Base-by-base conservation (phyloP, 2,113 vertebrate genomes). In the Microtus oregoni region DNA sequence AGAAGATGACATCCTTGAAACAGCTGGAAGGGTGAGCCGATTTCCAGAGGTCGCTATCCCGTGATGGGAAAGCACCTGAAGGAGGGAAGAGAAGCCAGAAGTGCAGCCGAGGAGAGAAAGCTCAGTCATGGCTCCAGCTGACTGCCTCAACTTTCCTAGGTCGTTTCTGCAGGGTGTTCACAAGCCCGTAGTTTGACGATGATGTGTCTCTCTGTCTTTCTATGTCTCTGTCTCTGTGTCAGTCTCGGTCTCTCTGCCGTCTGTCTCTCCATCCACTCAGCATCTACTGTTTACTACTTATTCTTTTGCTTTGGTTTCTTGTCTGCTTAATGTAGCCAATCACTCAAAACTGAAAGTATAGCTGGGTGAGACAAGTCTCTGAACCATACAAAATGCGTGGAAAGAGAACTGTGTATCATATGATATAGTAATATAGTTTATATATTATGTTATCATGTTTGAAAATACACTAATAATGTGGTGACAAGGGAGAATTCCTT, bases 381-480 rank as follows among this genome's bases (percentile, higher is more conserved):
- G 52, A 82, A 61, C 52, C 79, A 38, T 41, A 75, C 14, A 83
- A 63, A 83, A 41, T 4, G 13, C 13, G 14, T 3, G 19, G 12
- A 50, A 70, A 73, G 61, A 68, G n/a, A 63, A 24, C 78, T 30
- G 7, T 4, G 0, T 17, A 28, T 35, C 47, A 41, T 8, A 35
- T 26, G 7, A 55, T 17, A 44, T 2, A 17, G 44, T 55, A 38
- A 75, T 50, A 47, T 7, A 86, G 12, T 86, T 67, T 86, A 50
- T 47, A 68, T 35, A 50, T 35, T 20, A 86, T 68, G 63, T 22
- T 86, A 68, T 30, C 61, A 47, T 65, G 82, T 83, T 63, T 63
- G 81, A 83, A 86, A 86, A 86, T 68, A 86, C 24, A 50, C 61
- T 86, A 67, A 86, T 86, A 86, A 86, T 67, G 61, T 86, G 38